Conservation (phyloP, 1,140 invertebrate genomes). For the Leptoteleia sp. region DNA sequence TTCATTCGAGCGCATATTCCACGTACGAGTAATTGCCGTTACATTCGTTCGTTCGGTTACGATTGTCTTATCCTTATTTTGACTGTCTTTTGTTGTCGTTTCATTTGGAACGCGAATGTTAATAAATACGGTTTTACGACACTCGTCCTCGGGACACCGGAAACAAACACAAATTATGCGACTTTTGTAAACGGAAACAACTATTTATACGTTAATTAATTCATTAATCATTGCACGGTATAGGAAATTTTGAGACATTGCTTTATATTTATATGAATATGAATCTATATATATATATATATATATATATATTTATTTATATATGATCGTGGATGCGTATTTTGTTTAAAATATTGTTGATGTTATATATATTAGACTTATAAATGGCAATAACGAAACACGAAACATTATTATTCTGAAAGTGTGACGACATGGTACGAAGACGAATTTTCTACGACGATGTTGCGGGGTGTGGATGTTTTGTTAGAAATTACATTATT, state of each 20-base stretch:
- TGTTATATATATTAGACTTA: constrained; percentile 66
- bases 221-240: too few species aligned
- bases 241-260: too few species aligned
- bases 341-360: constrained; percentile 69
- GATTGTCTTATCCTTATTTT: constrained; percentile 15
- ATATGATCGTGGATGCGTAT: constrained; percentile 42
- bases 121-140: constrained; percentile 14
- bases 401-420: constrained; percentile 70
- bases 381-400: constrained; percentile 66
- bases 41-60: constrained; percentile 7
- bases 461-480: constrained; percentile 73
- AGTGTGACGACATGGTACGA: constrained; percentile 63
- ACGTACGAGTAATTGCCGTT: constrained; percentile 47
- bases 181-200: constrained; percentile 54
- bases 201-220: constrained; percentile 53
- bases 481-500: constrained; percentile 80
- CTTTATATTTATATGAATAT: constrained; percentile 30
- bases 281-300: constrained; percentile 57
- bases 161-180: constrained; percentile 43
- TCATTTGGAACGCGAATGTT: constrained; percentile 28
- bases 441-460: constrained; percentile 73
- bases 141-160: constrained; percentile 18
- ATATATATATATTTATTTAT: constrained; percentile 38
- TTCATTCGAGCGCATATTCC: constrained; percentile 51
- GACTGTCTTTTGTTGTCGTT: constrained; percentile 6